phyloP scores from a whole-genome alignment of 2,797 vertebrate species.

The Halcyon chelicuti region DNA sequence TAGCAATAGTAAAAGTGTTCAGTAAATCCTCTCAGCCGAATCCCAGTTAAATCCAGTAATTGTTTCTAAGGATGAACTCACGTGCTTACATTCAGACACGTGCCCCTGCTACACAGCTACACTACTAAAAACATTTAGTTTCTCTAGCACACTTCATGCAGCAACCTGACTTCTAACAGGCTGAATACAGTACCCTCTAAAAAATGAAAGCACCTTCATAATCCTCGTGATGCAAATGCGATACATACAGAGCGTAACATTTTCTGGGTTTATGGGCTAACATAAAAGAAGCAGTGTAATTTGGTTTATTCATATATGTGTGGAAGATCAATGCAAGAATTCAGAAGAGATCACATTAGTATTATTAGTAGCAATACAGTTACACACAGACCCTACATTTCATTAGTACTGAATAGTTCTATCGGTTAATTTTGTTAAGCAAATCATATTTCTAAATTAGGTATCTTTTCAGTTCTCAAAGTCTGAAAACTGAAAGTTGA shows the following conservation, averaged over 20 bases:
- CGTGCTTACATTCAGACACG: rapidly evolving
- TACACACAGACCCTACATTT: not conserved
- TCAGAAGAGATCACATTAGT: constrained; percentile 35
- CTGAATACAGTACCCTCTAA: not conserved
- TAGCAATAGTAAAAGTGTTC: not conserved
- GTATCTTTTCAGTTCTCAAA: not conserved
- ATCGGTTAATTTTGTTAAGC: not conserved
- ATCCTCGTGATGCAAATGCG: constrained; percentile 9
- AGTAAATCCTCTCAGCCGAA: not conserved
- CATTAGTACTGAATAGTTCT: not conserved
- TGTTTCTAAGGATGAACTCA: not conserved
- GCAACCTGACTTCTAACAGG: not conserved
- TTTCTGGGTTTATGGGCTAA: constrained; percentile 49
- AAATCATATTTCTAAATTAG: not conserved
- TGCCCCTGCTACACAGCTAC: not conserved
- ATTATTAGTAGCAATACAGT: not conserved
- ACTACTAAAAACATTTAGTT: not conserved
- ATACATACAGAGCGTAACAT: constrained; percentile 44
- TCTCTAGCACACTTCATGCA: not conserved
- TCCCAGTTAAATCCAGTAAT: not conserved
- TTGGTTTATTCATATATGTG: constrained; percentile 58
- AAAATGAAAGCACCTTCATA: not conserved
- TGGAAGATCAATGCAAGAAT: constrained; percentile 49
- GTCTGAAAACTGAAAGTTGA: not conserved
- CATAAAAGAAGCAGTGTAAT: constrained; percentile 58